Base-by-base conservation (phyloP, 2,797 vertebrate species). In the Girardinus metallicus region DNA sequence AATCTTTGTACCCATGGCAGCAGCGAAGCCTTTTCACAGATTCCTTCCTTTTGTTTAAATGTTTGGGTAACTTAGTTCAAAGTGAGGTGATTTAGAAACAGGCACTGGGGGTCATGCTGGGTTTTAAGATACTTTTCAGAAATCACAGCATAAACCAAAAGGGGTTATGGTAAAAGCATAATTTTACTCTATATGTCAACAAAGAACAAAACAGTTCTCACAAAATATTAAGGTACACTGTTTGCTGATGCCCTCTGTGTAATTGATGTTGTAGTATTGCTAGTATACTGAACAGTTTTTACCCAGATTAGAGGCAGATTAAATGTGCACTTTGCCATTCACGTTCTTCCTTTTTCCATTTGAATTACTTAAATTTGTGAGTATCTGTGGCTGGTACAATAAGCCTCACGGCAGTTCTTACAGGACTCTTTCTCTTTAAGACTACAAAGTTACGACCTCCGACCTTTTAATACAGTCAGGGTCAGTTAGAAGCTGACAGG, bases 1-100 rank as follows among this genome's bases (percentile, higher is more conserved):
- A 73, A 82, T 85, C 88, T 89, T 34, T 90, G 86, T 73, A 80
- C 83, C 74, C 83, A 86, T 82, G 87, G 76, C 78, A 86, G 60
- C 73, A 72, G 13, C n/a, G 34, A 84, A 34, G 39, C 16, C 26
- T 23, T 39, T 78, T 18, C 16, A 76, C 29, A 55, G 2, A 74
- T 62, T 75, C 51, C 0, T 55, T 78, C 6, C 23, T 34, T 2
- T 53, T 18, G 49, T 15, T 53, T 47, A 26, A 6, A 2, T 29
- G 76, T 66, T 75, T 1, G 11, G 62, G 5, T 75, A 46, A 46
- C 16, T n/a, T 15, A 11, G 16, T 75, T 44, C 13, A 75, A 39
- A 43, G 64, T 77, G 15, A 26, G 41, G 29, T 44, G 60, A 34
- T 60, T 62, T 62, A 75, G n/a, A 60, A 29, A 16, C 41, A 46